Evolutionary conservation across 2,797 vertebrate genomes (phyloP).

Genomic region (Anguilla marmorata): DNA sequence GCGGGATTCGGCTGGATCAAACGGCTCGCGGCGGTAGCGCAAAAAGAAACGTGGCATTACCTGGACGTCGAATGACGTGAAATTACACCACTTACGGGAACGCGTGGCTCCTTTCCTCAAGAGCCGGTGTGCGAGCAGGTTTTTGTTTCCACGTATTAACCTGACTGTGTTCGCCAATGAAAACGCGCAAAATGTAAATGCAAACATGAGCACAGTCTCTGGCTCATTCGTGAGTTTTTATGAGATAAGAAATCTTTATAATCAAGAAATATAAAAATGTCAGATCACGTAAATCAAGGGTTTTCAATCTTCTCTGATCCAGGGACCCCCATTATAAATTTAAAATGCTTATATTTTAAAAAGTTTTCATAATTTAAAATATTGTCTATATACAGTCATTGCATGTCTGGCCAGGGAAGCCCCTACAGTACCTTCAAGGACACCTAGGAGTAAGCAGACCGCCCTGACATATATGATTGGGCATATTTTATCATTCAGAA

Average conservation of each 20-base stretch:
- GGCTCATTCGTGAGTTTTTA: neutral
- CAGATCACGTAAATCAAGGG: neutral
- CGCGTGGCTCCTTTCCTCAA: neutral
- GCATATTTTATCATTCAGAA: neutral
- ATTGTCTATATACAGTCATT: neutral
- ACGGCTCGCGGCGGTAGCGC: neutral
- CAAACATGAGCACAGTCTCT: neutral
- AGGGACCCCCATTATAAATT: neutral
- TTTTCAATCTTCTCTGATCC: neutral
- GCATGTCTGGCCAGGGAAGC: no score
- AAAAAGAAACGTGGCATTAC: neutral
- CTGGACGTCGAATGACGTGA: neutral
- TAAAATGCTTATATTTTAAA: neutral
- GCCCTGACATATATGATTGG: neutral
- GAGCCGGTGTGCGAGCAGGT: neutral
- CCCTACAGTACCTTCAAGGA: neutral
- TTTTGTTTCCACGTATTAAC: neutral
- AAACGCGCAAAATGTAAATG: no score
- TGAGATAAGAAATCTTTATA: neutral
- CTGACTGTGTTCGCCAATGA: neutral
- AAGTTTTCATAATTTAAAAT: neutral
- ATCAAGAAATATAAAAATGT: neutral
- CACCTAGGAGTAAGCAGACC: neutral
- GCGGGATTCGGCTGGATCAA: neutral
- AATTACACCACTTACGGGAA: neutral